A percentile compares a stretch with the other conserved stretches of the same genome.
Conservation (phyloP, 2,888 invertebrate genomes). For the Bellardia pandia region DNA sequence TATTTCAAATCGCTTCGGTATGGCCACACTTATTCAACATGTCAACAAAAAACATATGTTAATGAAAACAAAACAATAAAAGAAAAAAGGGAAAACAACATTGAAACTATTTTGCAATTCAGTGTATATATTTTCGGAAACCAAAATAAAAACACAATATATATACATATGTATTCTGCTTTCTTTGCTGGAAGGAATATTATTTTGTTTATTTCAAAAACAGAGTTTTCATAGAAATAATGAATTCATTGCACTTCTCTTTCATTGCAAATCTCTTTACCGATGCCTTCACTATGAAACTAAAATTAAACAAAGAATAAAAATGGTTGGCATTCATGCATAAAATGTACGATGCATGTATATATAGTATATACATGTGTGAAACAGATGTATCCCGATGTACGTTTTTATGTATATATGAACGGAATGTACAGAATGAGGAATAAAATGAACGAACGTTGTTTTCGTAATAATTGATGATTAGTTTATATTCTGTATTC, state of each 20-base stretch:
- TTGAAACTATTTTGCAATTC: too few species aligned
- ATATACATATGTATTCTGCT: too few species aligned
- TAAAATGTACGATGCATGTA: slow-evolving; percentile 31
- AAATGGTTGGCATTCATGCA: slow-evolving; percentile 15
- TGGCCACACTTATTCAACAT: too few species aligned
- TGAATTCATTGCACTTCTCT: slow-evolving; percentile 44
- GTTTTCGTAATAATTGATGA: slow-evolving; percentile 11
- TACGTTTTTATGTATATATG: slow-evolving; percentile 26
- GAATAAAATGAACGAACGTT: slow-evolving; percentile 47
- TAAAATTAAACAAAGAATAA: not conserved
- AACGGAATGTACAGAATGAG: slow-evolving; percentile 54
- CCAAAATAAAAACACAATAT: too few species aligned
- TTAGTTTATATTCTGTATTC: slow-evolving; percentile 39
- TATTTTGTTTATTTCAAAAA: too few species aligned
- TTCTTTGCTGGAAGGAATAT: too few species aligned
- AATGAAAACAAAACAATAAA: too few species aligned
- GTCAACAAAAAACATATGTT: too few species aligned
- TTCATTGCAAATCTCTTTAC: slow-evolving; percentile 3
- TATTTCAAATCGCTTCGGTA: too few species aligned
- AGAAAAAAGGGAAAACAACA: too few species aligned
- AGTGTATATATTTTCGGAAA: too few species aligned
- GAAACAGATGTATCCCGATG: slow-evolving; percentile 2
- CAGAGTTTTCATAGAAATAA: slow-evolving; percentile 36
- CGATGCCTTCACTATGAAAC: not conserved
- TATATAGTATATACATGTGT: slow-evolving; percentile 15